Conservation (phyloP, 2,797 vertebrate genomes). For the Oreochromis mossambicus region DNA sequence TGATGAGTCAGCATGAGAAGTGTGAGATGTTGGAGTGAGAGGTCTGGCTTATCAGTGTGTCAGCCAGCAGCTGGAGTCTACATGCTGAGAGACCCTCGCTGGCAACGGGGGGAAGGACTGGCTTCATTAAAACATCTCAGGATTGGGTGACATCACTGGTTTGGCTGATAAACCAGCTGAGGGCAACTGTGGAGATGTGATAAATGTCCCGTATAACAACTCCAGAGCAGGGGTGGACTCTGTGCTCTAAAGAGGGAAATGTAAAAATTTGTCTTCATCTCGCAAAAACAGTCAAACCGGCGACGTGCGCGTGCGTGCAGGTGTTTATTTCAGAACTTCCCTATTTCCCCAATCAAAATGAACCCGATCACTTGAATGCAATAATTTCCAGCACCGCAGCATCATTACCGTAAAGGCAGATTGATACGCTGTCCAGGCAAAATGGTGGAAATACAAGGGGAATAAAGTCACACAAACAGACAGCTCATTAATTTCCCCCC, state of each 20-base stretch:
- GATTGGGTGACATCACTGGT: slow-evolving; percentile 50
- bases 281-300: not conserved
- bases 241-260: not conserved
- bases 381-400: slow-evolving; percentile 64
- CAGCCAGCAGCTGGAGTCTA: slow-evolving; percentile 53
- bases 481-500: slow-evolving; percentile 76
- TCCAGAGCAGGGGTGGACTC: slow-evolving; percentile 10
- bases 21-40: slow-evolving; percentile 30
- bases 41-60: slow-evolving; percentile 60
- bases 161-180: slow-evolving; percentile 46
- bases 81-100: slow-evolving; percentile 57
- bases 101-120: slow-evolving; percentile 30
- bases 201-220: slow-evolving; percentile 40
- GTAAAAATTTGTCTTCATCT: not conserved
- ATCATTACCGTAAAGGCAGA: slow-evolving; percentile 74
- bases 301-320: not conserved
- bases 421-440: slow-evolving; percentile 69
- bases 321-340: not conserved
- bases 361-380: slow-evolving; percentile 68
- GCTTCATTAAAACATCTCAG: slow-evolving; percentile 57
- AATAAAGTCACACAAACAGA: slow-evolving; percentile 75
- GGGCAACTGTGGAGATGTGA: slow-evolving; percentile 50
- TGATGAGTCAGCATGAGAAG: slow-evolving; percentile 64
- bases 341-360: slow-evolving; percentile 38
- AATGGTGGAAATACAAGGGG: slow-evolving; percentile 61